A percentile compares a stretch with the other conserved stretches of the same genome.
phyloP scores from a whole-genome alignment of 2,113 vertebrate genomes.

The Barbus barbus region DNA sequence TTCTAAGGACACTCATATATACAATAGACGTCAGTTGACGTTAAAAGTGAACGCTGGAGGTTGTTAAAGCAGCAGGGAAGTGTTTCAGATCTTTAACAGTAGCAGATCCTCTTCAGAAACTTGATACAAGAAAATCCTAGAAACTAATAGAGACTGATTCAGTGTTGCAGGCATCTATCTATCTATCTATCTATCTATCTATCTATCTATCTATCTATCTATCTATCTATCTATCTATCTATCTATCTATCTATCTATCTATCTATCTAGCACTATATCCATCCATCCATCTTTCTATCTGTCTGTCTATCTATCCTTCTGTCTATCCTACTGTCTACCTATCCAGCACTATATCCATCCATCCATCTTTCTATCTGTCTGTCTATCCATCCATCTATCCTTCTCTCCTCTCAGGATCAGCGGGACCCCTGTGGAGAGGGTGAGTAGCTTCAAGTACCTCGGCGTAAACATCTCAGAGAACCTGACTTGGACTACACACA shows the following conservation, averaged over 20 bases:
- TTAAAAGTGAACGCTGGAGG: neutral
- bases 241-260: no score
- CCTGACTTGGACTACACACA: no score
- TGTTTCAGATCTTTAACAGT: constrained; percentile 15
- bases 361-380: no score
- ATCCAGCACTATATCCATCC: neutral
- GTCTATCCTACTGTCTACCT: no score
- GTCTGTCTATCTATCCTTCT: no score
- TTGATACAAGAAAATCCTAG: neutral
- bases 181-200: neutral
- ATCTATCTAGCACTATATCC: no score
- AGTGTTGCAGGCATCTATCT: neutral
- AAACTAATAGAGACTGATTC: neutral
- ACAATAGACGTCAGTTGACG: constrained; percentile 9
- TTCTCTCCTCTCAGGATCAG: no score
- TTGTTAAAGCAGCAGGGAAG: constrained; percentile 1
- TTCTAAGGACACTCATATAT: constrained; percentile 1
- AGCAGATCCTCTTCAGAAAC: neutral
- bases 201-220: neutral
- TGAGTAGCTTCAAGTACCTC: no score
- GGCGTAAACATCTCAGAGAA: no score
- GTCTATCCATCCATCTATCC: no score
- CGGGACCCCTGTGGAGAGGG: no score
- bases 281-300: no score
- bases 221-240: neutral